Evolutionary conservation across 2,797 vertebrate genomes (phyloP).

Genomic region (Paedocypris micromegethes): DNA sequence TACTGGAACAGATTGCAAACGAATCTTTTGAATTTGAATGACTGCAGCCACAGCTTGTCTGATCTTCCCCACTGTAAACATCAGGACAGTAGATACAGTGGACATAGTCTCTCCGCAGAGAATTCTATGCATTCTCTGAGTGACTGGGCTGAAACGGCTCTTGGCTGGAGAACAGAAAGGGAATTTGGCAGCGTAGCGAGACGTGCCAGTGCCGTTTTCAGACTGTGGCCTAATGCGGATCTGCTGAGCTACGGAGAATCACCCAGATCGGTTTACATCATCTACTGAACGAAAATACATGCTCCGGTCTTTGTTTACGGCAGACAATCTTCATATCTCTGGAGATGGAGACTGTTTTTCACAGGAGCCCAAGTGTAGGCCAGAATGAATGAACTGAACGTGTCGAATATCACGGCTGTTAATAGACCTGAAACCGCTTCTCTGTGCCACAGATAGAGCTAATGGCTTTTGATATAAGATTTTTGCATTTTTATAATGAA

Average conservation of each 20-base stretch:
- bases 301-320: not conserved
- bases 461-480: too few relatives aligned
- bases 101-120: slow-evolving; percentile 21
- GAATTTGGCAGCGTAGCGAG: slow-evolving; percentile 42
- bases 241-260: slow-evolving; percentile 38
- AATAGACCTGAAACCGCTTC: too few relatives aligned
- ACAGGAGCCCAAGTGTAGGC: too few relatives aligned
- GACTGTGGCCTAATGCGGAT: slow-evolving; percentile 24
- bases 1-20: too few relatives aligned
- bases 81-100: not conserved
- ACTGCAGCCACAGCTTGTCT: not conserved
- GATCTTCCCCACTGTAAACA: slow-evolving; percentile 10
- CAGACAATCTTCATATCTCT: too few relatives aligned
- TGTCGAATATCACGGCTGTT: too few relatives aligned
- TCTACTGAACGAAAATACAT: slow-evolving; percentile 3
- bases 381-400: too few relatives aligned
- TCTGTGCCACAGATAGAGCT: too few relatives aligned
- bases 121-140: slow-evolving; percentile 29
- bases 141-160: slow-evolving; percentile 35
- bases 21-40: not conserved
- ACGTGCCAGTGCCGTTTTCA: slow-evolving; percentile 23
- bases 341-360: too few relatives aligned
- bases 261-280: slow-evolving; percentile 15
- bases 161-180: slow-evolving; percentile 22
- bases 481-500: too few relatives aligned